Conservation (phyloP, 2,113 vertebrate species). For the Reinhardtius hippoglossoides region DNA sequence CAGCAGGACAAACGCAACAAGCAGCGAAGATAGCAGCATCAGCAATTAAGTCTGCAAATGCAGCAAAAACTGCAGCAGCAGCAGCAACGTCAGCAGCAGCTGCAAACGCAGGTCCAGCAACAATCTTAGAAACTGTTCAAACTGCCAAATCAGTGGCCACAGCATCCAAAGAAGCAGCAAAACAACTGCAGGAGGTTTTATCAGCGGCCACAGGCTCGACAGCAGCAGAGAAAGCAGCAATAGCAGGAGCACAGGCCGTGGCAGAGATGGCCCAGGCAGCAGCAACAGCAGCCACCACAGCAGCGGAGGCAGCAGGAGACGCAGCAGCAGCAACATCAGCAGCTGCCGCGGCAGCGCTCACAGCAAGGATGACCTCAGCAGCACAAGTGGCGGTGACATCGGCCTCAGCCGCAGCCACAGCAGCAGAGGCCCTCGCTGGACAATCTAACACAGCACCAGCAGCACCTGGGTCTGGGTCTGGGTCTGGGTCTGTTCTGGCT, state of each 20-base stretch:
- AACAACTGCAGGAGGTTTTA: neutral
- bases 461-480: neutral
- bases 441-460: neutral
- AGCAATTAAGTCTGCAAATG: neutral
- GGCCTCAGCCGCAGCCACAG: neutral
- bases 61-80: neutral
- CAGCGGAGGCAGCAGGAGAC: neutral
- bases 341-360: neutral
- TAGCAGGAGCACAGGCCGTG: neutral
- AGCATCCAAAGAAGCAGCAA: neutral
- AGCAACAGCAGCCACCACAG: neutral
- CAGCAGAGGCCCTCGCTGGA: neutral
- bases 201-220: neutral
- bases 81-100: neutral
- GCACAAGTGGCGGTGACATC: neutral
- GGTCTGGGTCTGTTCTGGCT: neutral
- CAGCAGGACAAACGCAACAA: neutral
- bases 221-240: too few species aligned
- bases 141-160: neutral
- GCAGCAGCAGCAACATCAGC: neutral
- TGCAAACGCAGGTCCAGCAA: neutral
- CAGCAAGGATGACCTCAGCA: neutral
- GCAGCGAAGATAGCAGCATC: neutral
- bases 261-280: slow-evolving; percentile 1
- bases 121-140: neutral